Base-by-base conservation (phyloP, 2,113 vertebrate species). In the Chitala chitala region DNA sequence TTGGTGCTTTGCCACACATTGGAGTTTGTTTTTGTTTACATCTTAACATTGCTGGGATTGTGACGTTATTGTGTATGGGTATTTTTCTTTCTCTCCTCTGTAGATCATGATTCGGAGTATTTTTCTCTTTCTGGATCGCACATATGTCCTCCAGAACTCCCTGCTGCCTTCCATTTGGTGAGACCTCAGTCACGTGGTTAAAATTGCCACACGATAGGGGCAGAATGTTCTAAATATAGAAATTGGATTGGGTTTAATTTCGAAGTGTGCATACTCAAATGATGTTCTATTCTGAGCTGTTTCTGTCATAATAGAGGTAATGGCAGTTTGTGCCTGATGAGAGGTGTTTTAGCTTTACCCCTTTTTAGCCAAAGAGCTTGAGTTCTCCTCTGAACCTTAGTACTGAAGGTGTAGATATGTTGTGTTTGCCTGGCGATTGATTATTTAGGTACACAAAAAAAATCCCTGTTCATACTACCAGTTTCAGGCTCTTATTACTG, bases 101-200 rank as follows among this genome's bases (percentile, higher is more conserved):
- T 91, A 99, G 97, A 99, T 99, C 82, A 98, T 99, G 97, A 98
- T 99, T 84, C 94, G 97, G 84, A 97, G 97, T 92, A 99, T 99
- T 90, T 99, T 99, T 90, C 90, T 99, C 83, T 99, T 98, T 91
- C 90, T 99, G 94, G 97, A 99, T 86, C 94, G 97, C 87, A 98
- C 95, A 76, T 98, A 99, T 0, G 96, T 99, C 84, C 94, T 99
- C 88, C 96, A 99, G 86, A 99, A 99, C 87, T 99, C 97, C 83
- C 95, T 98, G 96, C 89, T 99, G 82, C 96, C 97, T 74, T 99
- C 96, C 69, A 98, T 99, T 89, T 99, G 97, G 97, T 98, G 88
- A 95, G 93, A 69, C 0, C 36, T 15, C 13, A 1, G 10, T 20
- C 44, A 69, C 26, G 17, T 71, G 33, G 40, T 31, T 71, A 26